A percentile compares a stretch with the other conserved stretches of the same genome.
Evolutionary conservation across 2,888 invertebrate species (phyloP).

Genomic region (Cephus runcator): DNA sequence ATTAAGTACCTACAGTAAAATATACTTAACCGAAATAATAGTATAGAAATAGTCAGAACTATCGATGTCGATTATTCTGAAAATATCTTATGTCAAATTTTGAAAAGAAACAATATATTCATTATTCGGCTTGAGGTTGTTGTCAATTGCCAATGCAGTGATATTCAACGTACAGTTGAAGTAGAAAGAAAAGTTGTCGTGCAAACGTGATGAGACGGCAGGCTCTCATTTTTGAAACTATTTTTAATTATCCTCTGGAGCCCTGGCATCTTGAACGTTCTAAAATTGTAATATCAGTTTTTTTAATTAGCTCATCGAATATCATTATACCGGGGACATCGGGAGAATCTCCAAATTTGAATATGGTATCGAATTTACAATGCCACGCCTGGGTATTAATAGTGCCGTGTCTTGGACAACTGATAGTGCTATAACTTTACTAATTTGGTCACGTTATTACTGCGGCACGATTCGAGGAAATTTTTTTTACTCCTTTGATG

Average conservation of each 20-base stretch:
- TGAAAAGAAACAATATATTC: neutral
- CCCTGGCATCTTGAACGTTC: constrained; percentile 60
- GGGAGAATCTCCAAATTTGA: neutral
- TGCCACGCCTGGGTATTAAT: neutral
- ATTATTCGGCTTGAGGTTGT: too few relatives aligned
- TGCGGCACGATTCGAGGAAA: too few relatives aligned
- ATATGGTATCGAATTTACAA: neutral
- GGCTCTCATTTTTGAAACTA: neutral
- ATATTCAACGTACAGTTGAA: too few relatives aligned
- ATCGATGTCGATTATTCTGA: neutral
- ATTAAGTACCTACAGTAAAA: neutral
- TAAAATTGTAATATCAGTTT: constrained; percentile 21
- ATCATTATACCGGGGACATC: neutral
- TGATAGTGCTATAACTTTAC: neutral
- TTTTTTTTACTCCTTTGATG: neutral
- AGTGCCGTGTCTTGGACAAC: too few relatives aligned
- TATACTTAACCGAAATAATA: neutral
- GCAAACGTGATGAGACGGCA: neutral
- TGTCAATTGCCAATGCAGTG: neutral
- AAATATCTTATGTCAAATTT: neutral
- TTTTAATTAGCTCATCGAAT: neutral
- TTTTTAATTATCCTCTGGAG: constrained; percentile 59
- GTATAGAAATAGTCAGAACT: neutral
- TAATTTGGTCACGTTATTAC: neutral
- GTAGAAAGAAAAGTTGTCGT: neutral